Conservation (phyloP, 1,140 invertebrate genomes). For the Centruroides sculpturatus region DNA sequence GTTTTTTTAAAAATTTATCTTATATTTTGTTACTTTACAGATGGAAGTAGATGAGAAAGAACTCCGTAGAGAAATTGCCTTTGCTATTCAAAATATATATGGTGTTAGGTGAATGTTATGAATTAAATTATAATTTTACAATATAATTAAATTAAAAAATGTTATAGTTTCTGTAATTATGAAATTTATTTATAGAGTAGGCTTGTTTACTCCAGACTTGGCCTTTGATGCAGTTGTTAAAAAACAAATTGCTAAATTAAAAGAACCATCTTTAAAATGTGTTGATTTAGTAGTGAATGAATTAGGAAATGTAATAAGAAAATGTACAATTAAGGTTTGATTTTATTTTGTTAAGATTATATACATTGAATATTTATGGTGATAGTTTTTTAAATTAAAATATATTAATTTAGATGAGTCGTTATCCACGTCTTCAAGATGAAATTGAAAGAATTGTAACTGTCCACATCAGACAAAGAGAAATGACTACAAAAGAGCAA, state of each 20-base stretch:
- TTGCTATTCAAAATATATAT: conserved; percentile 97
- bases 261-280: conserved; percentile 94
- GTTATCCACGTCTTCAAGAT: conserved; percentile 91
- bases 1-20: too few species aligned
- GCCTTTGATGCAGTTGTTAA: conserved; percentile 99
- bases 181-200: conserved; percentile 39
- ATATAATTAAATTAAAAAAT: too few species aligned
- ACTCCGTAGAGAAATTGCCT: conserved; percentile 88
- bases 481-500: conserved; percentile 91
- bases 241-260: conserved; percentile 88
- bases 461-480: conserved; percentile 76
- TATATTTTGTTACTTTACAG: conserved; percentile 13
- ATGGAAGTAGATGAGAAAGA: conserved; percentile 98
- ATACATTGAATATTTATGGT: neutral
- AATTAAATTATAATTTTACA: too few species aligned
- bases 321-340: conserved; percentile 62
- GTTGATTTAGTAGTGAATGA: conserved; percentile 87
- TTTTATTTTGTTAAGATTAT: neutral
- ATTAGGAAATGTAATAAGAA: conserved; percentile 81
- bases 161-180: too few species aligned
- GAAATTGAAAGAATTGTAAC: conserved; percentile 96
- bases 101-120: conserved; percentile 39
- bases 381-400: neutral
- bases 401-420: conserved; percentile 48
- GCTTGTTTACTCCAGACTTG: conserved; percentile 98